A percentile compares a stretch with the other conserved stretches of the same genome.
Evolutionary conservation across 2,113 vertebrate genomes (phyloP).

Genomic region (Lampris megalopsis): DNA sequence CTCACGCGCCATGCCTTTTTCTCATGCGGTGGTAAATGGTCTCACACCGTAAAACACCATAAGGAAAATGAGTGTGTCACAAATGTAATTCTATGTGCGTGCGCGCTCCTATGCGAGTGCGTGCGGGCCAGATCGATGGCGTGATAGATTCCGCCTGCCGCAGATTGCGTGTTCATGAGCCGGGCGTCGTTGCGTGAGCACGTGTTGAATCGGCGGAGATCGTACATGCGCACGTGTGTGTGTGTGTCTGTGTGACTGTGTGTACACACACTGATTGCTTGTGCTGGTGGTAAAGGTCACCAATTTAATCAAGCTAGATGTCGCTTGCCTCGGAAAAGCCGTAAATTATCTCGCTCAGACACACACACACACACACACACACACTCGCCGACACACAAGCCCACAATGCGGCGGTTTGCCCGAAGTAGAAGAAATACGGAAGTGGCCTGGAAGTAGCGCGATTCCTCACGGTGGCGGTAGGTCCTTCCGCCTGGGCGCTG

Average conservation of each 20-base stretch:
- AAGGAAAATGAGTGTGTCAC: slow-evolving; percentile 67
- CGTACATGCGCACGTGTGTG: slow-evolving; percentile 9
- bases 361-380: slow-evolving; percentile 43
- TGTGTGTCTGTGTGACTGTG: slow-evolving; percentile 35
- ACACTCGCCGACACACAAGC: slow-evolving; percentile 17
- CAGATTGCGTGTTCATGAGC: slow-evolving; percentile 74
- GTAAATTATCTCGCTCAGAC: slow-evolving; percentile 62
- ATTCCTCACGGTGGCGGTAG: slow-evolving; percentile 66
- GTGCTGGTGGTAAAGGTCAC: slow-evolving; percentile 79
- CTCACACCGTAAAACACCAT: slow-evolving; percentile 50
- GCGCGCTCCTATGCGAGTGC: slow-evolving; percentile 11
- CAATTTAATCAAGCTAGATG: slow-evolving; percentile 81
- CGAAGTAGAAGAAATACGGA: slow-evolving; percentile 38
- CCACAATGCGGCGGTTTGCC: slow-evolving; percentile 44
- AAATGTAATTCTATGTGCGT: slow-evolving; percentile 62
- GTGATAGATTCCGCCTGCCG: slow-evolving; percentile 69
- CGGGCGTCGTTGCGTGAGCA: slow-evolving; percentile 26
- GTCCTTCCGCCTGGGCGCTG: slow-evolving; percentile 73
- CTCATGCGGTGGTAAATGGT: slow-evolving; percentile 45
- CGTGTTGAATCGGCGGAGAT: slow-evolving; percentile 60
- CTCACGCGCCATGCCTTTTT: slow-evolving; percentile 9
- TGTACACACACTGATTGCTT: slow-evolving; percentile 74
- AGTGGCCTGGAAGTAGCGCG: slow-evolving; percentile 68
- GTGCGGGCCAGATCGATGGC: slow-evolving; percentile 70
- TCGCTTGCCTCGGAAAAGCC: slow-evolving; percentile 62